phyloP scores from a whole-genome alignment of 2,888 invertebrate genomes.

The Vandiemenella viatica region DNA sequence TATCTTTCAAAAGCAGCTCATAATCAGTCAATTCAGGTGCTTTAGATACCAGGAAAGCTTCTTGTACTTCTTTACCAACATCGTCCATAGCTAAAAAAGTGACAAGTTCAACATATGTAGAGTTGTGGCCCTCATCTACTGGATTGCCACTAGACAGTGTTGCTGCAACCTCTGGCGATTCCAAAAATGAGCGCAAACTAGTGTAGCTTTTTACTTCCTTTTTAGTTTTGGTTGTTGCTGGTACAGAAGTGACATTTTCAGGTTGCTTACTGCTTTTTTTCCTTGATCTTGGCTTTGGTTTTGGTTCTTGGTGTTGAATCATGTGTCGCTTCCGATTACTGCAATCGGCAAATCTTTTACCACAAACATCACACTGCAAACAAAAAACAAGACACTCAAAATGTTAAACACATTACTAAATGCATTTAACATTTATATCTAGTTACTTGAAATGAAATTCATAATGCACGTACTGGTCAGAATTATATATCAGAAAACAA shows the following conservation, averaged over 20 bases:
- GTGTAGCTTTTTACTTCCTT: constrained; percentile 2
- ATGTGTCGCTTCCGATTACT: constrained; percentile 17
- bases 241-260: background rate
- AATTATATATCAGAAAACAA: too few relatives aligned
- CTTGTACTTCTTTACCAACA: background rate
- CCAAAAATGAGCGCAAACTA: constrained; percentile 7
- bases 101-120: background rate
- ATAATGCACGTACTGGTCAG: too few relatives aligned
- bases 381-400: background rate
- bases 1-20: background rate
- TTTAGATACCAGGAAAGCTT: background rate
- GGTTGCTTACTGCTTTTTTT: background rate
- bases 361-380: constrained; percentile 16
- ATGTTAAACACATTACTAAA: too few relatives aligned
- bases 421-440: too few relatives aligned
- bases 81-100: background rate
- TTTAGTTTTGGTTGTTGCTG: background rate
- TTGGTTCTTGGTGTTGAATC: constrained; percentile 5
- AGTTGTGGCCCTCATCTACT: background rate
- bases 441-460: too few relatives aligned
- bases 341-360: constrained; percentile 16
- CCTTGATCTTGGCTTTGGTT: background rate
- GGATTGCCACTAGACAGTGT: background rate
- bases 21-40: background rate
- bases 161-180: constrained; percentile 7